A percentile compares a stretch with the other conserved stretches of the same genome.
Conservation (phyloP, 2,113 vertebrate genomes). For the Colistium nudipinnis region DNA sequence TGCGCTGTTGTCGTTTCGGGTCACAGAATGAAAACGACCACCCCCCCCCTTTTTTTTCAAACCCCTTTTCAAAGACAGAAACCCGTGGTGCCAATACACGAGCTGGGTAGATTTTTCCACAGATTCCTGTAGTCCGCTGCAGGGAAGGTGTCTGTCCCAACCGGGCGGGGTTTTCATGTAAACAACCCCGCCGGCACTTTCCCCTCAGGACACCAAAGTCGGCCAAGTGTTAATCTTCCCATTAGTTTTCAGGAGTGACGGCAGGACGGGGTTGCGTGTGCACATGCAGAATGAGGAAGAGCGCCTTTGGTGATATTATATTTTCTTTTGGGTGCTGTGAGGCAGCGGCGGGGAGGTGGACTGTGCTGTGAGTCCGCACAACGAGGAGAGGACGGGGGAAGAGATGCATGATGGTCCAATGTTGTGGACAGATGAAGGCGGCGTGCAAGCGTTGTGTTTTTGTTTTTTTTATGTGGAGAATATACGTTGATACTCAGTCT, state of each 20-base stretch:
- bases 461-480: conserved; percentile 42
- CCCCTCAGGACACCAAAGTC: conserved; percentile 67
- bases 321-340: conserved; percentile 42
- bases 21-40: neutral
- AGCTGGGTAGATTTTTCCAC: conserved; percentile 48
- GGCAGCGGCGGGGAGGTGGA: conserved; percentile 18
- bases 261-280: conserved; percentile 37
- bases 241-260: conserved; percentile 69
- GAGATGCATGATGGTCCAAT: conserved; percentile 22
- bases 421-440: conserved; percentile 28
- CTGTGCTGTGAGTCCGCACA: conserved; percentile 39
- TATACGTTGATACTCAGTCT: conserved; percentile 47
- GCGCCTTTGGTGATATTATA: conserved; percentile 42
- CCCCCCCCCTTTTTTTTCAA: too few species aligned
- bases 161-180: conserved; percentile 67
- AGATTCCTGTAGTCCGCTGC: conserved; percentile 32
- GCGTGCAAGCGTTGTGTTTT: conserved; percentile 25
- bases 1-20: neutral
- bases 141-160: conserved; percentile 48
- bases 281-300: conserved; percentile 38
- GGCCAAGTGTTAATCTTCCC: conserved; percentile 74
- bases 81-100: conserved; percentile 4
- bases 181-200: conserved; percentile 51
- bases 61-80: conserved; percentile 17
- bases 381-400: too few species aligned